Evolutionary conservation across 2,888 invertebrate species (phyloP), one percentile per base, ranked within the genome.

Genomic region (Protonemura montana): DNA sequence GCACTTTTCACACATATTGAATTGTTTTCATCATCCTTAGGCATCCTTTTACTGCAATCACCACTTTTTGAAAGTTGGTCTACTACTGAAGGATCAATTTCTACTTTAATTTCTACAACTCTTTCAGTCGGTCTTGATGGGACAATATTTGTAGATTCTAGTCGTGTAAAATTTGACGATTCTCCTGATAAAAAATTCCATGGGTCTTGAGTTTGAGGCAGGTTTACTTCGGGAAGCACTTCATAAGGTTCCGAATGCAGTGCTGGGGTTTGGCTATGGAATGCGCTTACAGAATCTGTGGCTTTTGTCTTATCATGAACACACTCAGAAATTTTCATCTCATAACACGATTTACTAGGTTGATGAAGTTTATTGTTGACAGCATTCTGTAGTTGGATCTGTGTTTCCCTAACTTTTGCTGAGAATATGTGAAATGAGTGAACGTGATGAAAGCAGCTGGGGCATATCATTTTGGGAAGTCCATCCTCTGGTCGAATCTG

Each of bases 161-260:
- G 28, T 2, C 28, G 30, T 16, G n/a, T 29, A 30, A 81, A 84
- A 76, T 27, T 84, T 13, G 59, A 27, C 27, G 84, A 27, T 27
- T 84, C 84, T 2, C 59, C 76, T 76, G 26, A 59, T 59, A 84
- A 84, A 29, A 84, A 84, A 21, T 84, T 59, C 84, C 84, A 84
- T 6, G 84, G 84, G 28, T 84, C 84, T 30, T 81, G 28, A 76
- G 27, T 29, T 59, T 76, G 76, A 26, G 59, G 76, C 27, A 76
- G 10, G 29, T 76, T 84, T 76, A 30, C 26, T 26, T 28, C 84
- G 28, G 84, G 26, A 27, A 29, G 27, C 29, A 59, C 25, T 27
- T 76, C 84, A 27, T 27, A 84, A 27, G 84, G 29, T 16, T 76
- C 84, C 1, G 84, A n/a, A 21, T 78, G 26, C 28, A 7, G 84